Percentiles rank a stretch among this genome's conserved stretches.
Evolutionary conservation across 2,888 invertebrate species (phyloP).

Genomic region (Gibbula magus): DNA sequence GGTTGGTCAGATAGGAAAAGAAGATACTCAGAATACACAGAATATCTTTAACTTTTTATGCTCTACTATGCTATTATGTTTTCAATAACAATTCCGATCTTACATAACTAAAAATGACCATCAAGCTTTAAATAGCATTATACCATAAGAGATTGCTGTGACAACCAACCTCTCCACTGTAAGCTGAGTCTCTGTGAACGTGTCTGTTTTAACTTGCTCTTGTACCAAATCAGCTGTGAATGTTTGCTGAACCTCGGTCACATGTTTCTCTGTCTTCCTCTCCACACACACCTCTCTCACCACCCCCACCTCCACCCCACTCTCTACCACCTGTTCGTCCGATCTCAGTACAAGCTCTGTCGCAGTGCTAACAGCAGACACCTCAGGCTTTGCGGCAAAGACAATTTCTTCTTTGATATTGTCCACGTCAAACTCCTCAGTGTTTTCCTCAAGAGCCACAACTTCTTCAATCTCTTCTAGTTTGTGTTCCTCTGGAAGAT

Average conservation of each 20-base stretch:
- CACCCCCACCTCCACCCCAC: neutral
- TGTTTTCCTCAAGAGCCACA: neutral
- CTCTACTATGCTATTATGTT: too few relatives aligned
- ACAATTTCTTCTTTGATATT: slow-evolving; percentile 11
- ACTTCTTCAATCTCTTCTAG: neutral
- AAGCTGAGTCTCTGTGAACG: neutral
- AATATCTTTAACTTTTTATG: too few relatives aligned
- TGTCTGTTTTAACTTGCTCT: neutral
- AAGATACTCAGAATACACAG: too few relatives aligned
- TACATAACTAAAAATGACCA: too few relatives aligned
- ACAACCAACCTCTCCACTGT: neutral
- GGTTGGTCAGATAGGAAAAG: too few relatives aligned
- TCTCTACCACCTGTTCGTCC: neutral
- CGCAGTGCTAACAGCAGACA: neutral
- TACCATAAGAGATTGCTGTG: neutral
- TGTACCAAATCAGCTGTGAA: neutral
- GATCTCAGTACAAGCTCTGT: neutral
- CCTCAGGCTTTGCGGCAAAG: neutral
- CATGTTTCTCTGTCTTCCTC: neutral
- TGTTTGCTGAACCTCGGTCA: neutral
- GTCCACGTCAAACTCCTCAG: slow-evolving; percentile 6
- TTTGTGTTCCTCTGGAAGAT: neutral
- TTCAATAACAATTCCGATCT: too few relatives aligned
- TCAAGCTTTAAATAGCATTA: too few relatives aligned
- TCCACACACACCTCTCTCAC: neutral